Evolutionary conservation across 2,888 invertebrate genomes (phyloP).

Genomic region (Beris morrisii): DNA sequence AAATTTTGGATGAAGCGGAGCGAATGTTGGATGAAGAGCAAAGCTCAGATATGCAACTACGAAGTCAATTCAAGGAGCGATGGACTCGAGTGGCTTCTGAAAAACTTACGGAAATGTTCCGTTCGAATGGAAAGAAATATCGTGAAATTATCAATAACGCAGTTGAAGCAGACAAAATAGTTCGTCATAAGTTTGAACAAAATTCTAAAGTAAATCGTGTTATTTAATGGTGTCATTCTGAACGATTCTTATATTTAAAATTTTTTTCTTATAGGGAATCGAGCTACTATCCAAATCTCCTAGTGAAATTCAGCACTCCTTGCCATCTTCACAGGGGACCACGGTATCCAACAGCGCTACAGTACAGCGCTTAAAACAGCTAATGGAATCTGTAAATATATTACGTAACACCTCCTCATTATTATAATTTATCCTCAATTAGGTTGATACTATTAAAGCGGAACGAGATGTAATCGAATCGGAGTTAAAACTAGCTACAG

Average conservation of each 20-base stretch:
- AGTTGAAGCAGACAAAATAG: conserved; percentile 76
- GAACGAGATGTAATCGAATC: conserved; percentile 89
- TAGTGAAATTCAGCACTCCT: conserved; percentile 67
- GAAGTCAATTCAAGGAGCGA: conserved; percentile 86
- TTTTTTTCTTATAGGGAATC: conserved; percentile 64
- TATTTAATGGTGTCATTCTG: not conserved
- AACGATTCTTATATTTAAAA: not conserved
- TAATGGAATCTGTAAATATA: conserved; percentile 72
- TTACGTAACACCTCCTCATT: not conserved
- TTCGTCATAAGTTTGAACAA: conserved; percentile 81
- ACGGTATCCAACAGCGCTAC: conserved; percentile 64
- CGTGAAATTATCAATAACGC: conserved; percentile 91
- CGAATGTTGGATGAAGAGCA: conserved; percentile 88
- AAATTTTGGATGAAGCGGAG: conserved; percentile 91
- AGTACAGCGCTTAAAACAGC: conserved; percentile 66
- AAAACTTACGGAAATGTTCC: conserved; percentile 86
- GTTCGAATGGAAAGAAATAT: conserved; percentile 89
- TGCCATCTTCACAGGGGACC: conserved; percentile 66
- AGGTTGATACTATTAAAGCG: conserved; percentile 82
- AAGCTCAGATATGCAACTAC: conserved; percentile 83
- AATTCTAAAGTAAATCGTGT: conserved; percentile 59
- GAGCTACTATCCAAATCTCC: conserved; percentile 77
- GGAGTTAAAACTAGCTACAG: conserved; percentile 76
- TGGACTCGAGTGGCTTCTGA: conserved; percentile 91
- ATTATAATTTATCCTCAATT: conserved; percentile 44